Evolutionary conservation across 2,888 invertebrate species (phyloP).

Genomic region (Drosophila leonis): DNA sequence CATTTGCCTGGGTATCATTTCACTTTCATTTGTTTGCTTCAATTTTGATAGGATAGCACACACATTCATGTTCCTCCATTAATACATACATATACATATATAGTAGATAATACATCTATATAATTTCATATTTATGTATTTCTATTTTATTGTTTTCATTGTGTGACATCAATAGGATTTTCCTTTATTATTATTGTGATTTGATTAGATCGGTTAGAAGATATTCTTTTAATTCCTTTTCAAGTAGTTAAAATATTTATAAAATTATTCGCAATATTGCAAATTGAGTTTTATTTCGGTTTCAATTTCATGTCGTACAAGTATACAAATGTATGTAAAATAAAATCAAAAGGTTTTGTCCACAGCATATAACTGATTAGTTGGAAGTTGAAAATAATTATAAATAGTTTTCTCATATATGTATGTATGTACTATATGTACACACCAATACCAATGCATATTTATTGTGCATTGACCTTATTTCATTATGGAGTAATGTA

Average conservation of each 20-base stretch:
- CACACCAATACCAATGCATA: conserved; percentile 27
- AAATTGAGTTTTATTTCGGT: conserved; percentile 44
- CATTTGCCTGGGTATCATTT: conserved; percentile 37
- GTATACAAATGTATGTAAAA: conserved; percentile 21
- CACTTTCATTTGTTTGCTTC: conserved; percentile 31
- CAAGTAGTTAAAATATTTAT: conserved; percentile 53
- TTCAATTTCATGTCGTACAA: conserved; percentile 29
- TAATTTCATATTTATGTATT: conserved; percentile 40
- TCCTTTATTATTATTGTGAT: conserved; percentile 22
- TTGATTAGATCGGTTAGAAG: conserved; percentile 34
- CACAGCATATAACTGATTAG: conserved; percentile 41
- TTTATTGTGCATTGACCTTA: conserved; percentile 17
- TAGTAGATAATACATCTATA: conserved; percentile 40
- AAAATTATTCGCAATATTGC: conserved; percentile 54
- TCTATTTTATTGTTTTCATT: conserved; percentile 22
- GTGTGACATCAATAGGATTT: conserved; percentile 49
- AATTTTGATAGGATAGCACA: conserved; percentile 68
- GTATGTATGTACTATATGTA: conserved; percentile 20
- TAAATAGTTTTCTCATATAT: conserved; percentile 22
- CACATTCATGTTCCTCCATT: conserved; percentile 52
- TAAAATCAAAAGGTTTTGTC: conserved; percentile 26
- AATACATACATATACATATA: conserved; percentile 41
- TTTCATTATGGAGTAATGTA: conserved; percentile 26
- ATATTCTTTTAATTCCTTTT: conserved; percentile 24
- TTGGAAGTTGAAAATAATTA: conserved; percentile 30